Conservation (phyloP, 2,113 vertebrate genomes). For the Lycaon pictus region DNA sequence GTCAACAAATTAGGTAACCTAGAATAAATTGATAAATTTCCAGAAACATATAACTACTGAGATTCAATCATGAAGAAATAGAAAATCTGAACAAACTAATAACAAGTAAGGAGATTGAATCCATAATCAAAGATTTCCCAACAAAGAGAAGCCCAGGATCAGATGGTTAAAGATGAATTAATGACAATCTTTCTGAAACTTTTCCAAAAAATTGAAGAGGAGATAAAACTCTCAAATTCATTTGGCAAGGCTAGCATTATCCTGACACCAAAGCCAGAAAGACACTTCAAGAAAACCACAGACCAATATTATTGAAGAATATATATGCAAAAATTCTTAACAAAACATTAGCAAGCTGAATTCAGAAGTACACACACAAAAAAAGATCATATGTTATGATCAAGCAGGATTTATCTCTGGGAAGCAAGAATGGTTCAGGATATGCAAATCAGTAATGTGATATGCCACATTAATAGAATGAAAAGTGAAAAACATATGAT, state of each 20-base stretch:
- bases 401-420: not conserved
- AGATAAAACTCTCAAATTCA: not conserved
- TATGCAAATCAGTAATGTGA: not conserved
- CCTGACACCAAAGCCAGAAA: not conserved
- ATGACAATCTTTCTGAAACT: not conserved
- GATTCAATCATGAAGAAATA: not conserved
- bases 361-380: not conserved
- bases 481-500: not conserved
- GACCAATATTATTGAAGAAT: not conserved
- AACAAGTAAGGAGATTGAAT: not conserved
- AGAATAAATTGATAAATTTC: not conserved
- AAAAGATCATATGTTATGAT: not conserved
- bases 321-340: not conserved
- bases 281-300: not conserved
- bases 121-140: not conserved
- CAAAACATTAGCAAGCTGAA: not conserved
- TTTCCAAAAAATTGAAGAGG: not conserved
- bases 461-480: not conserved
- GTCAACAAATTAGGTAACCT: not conserved
- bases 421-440: not conserved
- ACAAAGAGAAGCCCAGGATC: not conserved
- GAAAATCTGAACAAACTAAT: not conserved
- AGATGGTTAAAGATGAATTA: not conserved
- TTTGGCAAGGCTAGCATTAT: not conserved
- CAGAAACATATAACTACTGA: not conserved